Evolutionary conservation across 2,113 vertebrate species (phyloP).

Genomic region (Malurus cyaneus): DNA sequence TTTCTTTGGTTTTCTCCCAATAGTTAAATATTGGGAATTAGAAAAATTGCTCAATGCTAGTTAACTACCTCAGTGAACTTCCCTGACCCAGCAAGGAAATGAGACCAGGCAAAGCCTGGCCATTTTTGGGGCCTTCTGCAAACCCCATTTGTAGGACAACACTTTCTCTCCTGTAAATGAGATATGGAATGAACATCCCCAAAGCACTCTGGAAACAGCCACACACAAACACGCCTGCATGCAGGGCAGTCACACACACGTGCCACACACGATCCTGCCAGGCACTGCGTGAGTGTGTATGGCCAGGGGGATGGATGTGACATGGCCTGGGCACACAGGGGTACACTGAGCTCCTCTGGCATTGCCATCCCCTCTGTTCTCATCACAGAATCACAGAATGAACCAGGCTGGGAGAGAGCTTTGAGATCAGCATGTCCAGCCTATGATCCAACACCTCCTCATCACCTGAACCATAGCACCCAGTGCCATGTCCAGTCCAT

Average conservation of each 20-base stretch:
- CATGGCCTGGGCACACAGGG: rapidly evolving
- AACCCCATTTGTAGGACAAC: neutral
- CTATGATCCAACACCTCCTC: too few species aligned
- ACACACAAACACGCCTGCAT: neutral
- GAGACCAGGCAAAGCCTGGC: neutral
- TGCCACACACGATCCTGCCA: rapidly evolving
- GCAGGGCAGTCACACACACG: rapidly evolving
- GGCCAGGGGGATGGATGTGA: neutral
- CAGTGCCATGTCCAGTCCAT: too few species aligned
- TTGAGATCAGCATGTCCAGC: too few species aligned
- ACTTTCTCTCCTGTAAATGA: neutral
- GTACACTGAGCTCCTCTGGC: neutral
- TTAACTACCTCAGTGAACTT: too few species aligned
- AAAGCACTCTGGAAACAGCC: neutral
- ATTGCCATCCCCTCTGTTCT: neutral
- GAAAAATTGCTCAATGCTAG: neutral
- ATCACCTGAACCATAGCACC: too few species aligned
- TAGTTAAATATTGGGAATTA: neutral
- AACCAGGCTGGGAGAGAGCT: too few species aligned
- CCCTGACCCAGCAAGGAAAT: neutral
- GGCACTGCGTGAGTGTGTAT: rapidly evolving
- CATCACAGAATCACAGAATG: too few species aligned
- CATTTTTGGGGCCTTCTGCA: neutral
- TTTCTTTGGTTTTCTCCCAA: neutral
- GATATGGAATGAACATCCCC: neutral